A percentile compares a stretch with the other conserved stretches of the same genome.
These are phyloP conservation scores for Andricus curvator DNA, from an alignment of 2,888 invertebrate genomes.

Conservation along the genomic window DNA sequence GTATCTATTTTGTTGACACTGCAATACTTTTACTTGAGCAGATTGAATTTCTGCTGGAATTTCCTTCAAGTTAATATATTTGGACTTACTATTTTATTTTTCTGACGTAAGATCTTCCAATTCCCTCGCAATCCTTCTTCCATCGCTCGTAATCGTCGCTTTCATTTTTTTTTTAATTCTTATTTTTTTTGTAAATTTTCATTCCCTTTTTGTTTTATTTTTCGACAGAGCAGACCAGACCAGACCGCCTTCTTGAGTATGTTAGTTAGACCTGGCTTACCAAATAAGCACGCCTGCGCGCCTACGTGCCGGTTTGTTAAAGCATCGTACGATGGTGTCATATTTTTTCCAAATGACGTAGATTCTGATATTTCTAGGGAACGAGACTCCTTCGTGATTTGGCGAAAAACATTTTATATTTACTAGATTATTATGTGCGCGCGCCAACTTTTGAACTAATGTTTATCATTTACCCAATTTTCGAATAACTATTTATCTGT, in stretches of 20 bases:
- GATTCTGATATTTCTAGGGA: slow-evolving; percentile 28
- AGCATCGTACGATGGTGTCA: slow-evolving; percentile 43
- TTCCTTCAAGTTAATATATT: no score
- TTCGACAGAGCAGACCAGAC: neutral
- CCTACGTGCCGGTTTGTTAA: slow-evolving; percentile 41
- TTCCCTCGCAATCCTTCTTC: no score
- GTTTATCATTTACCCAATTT: no score
- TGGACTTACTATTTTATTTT: no score
- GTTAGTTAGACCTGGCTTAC: slow-evolving; percentile 38
- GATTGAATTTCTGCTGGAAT: no score
- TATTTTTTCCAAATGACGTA: slow-evolving; percentile 50
- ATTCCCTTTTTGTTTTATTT: neutral
- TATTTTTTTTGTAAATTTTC: neutral
- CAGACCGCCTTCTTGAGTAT: slow-evolving; percentile 2
- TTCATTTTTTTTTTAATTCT: no score
- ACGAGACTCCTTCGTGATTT: slow-evolving; percentile 24
- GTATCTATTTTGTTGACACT: no score
- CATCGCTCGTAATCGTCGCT: no score
- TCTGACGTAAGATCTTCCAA: no score
- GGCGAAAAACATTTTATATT: slow-evolving; percentile 16
- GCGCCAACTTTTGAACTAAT: no score
- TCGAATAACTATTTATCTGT: no score
- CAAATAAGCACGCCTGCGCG: slow-evolving; percentile 53
- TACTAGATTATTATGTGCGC: neutral
- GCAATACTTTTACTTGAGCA: no score